Conservation (phyloP, 2,113 vertebrate genomes). For the Plecotus auritus region DNA sequence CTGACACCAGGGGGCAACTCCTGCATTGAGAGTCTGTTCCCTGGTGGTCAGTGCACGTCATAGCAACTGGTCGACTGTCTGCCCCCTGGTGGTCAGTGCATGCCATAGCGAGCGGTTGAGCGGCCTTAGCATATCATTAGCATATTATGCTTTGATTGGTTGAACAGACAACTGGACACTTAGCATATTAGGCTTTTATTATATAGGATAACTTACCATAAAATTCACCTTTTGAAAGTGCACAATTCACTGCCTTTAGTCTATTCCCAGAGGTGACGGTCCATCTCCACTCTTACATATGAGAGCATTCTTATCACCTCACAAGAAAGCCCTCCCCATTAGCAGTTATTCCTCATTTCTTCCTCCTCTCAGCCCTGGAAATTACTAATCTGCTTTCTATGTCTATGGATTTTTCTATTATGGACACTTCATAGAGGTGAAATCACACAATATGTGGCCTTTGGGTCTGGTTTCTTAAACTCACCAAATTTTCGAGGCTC, state of each 20-base stretch:
- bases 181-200: too few relatives aligned
- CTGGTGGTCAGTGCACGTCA: too few relatives aligned
- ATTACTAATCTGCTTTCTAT: not conserved
- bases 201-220: not conserved
- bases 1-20: too few relatives aligned
- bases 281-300: too few relatives aligned
- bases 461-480: not conserved
- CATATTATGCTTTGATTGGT: too few relatives aligned
- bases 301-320: not conserved
- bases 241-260: not conserved
- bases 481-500: not conserved
- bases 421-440: not conserved
- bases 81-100: too few relatives aligned
- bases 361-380: not conserved
- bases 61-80: too few relatives aligned
- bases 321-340: not conserved
- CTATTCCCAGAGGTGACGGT: not conserved
- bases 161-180: too few relatives aligned
- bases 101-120: too few relatives aligned
- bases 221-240: not conserved
- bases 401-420: not conserved
- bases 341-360: not conserved
- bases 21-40: too few relatives aligned
- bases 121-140: too few relatives aligned
- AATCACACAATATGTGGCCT: not conserved